These are phyloP conservation scores for Caprella mutica DNA, from an alignment of 2,888 invertebrate species.

Conservation along the genomic window DNA sequence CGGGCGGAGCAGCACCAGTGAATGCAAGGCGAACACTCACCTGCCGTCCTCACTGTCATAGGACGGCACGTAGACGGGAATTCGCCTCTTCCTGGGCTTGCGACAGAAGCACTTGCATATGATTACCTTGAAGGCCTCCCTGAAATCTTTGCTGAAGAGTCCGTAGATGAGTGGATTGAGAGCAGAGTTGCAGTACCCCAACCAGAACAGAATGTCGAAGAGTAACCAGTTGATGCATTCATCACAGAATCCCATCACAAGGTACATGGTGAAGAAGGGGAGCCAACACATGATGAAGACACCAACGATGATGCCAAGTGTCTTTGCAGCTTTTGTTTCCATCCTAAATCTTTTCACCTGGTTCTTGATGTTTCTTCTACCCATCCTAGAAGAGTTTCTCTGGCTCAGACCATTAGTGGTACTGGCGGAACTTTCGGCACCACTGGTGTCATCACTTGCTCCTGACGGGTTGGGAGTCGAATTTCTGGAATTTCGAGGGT, in stretches of 20 bases:
- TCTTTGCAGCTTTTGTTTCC: slow-evolving; percentile 95
- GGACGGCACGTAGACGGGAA: slow-evolving; percentile 27
- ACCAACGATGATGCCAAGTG: slow-evolving; percentile 90
- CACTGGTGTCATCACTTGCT: slow-evolving; percentile 11
- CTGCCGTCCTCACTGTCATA: slow-evolving; percentile 28
- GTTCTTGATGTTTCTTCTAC: slow-evolving; percentile 77
- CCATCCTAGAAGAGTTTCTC: slow-evolving; percentile 45
- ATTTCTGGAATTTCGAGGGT: slow-evolving; percentile 13
- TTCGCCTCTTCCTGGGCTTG: slow-evolving; percentile 13
- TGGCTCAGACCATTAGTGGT: slow-evolving; percentile 5
- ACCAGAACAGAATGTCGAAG: slow-evolving; percentile 88
- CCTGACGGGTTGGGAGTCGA: slow-evolving; percentile 20
- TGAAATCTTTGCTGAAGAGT: slow-evolving; percentile 85
- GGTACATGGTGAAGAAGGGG: slow-evolving; percentile 91
- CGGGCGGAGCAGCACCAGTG: no score
- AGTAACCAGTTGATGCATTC: slow-evolving; percentile 71
- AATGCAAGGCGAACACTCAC: no score
- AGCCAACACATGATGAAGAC: slow-evolving; percentile 95
- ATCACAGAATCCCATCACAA: slow-evolving; percentile 75
- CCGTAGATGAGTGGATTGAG: slow-evolving; percentile 93
- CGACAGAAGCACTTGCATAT: slow-evolving; percentile 42
- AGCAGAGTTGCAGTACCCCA: slow-evolving; percentile 94
- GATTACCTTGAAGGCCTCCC: slow-evolving; percentile 85
- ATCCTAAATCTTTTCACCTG: slow-evolving; percentile 77
- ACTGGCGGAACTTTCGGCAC: slow-evolving; percentile 1